phyloP scores from a whole-genome alignment of 2,888 invertebrate genomes.

The Drosophila helvetica region DNA sequence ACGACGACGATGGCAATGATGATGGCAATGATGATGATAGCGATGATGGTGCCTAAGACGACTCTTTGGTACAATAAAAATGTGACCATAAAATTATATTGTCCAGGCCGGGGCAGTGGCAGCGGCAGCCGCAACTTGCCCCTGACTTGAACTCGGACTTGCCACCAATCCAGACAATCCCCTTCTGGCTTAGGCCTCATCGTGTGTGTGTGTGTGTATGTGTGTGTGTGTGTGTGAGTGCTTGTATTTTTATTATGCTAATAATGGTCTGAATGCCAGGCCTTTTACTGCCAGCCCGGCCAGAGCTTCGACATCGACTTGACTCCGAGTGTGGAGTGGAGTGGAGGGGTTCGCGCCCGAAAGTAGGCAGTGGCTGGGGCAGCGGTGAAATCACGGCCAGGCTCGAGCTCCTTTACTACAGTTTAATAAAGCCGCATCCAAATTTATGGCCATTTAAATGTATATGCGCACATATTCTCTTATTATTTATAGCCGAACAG shows the following conservation, averaged over 20 bases:
- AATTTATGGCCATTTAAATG: constrained; percentile 77
- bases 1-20: no score
- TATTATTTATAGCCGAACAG: constrained; percentile 70
- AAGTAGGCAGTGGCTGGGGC: constrained; percentile 68
- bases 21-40: constrained; percentile 36
- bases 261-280: constrained; percentile 77
- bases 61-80: constrained; percentile 73
- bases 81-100: constrained; percentile 76
- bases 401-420: constrained; percentile 62
- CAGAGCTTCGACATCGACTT: constrained; percentile 10
- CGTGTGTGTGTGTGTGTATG: constrained; percentile 22
- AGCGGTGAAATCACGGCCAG: constrained; percentile 35
- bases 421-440: constrained; percentile 71
- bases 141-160: constrained; percentile 28
- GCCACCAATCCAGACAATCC: constrained; percentile 32
- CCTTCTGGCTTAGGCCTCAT: constrained; percentile 23
- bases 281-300: constrained; percentile 41
- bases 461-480: constrained; percentile 47
- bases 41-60: constrained; percentile 61
- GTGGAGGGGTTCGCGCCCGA: constrained; percentile 56
- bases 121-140: constrained; percentile 41
- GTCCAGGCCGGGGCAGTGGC: constrained; percentile 59
- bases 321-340: constrained; percentile 13
- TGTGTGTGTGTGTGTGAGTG: constrained; percentile 38
- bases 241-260: constrained; percentile 82